These are phyloP conservation scores for Theodoxus fluviatilis DNA, from an alignment of 2,888 invertebrate species.

Conservation along the genomic window DNA sequence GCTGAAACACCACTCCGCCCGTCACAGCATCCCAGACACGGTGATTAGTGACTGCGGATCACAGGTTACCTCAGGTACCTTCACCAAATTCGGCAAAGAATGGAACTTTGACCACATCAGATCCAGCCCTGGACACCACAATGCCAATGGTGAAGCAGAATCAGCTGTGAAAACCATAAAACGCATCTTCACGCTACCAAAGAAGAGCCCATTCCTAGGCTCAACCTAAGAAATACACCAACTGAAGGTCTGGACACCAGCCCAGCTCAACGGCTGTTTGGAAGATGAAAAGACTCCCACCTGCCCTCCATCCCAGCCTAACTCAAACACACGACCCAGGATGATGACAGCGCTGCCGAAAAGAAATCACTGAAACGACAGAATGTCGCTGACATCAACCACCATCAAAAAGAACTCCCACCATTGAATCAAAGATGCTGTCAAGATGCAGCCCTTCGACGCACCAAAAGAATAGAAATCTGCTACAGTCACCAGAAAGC, in stretches of 20 bases:
- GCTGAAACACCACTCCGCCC: conserved; percentile 26
- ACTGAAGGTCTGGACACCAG: conserved; percentile 3
- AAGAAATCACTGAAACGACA: too few species aligned
- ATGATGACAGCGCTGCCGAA: too few species aligned
- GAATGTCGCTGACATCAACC: too few species aligned
- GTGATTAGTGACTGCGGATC: conserved; percentile 28
- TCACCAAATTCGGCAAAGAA: conserved; percentile 9
- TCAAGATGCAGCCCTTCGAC: too few species aligned
- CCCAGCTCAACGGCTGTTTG: too few species aligned
- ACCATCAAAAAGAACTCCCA: too few species aligned
- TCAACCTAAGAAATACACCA: conserved; percentile 20
- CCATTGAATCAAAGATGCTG: too few species aligned
- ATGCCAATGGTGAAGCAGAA: conserved; percentile 25
- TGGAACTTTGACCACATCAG: conserved; percentile 18
- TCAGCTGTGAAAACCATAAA: conserved; percentile 23
- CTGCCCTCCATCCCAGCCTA: too few species aligned
- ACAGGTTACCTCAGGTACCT: conserved; percentile 23
- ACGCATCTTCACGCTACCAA: neutral
- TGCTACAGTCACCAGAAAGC: too few species aligned
- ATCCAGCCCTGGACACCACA: conserved; percentile 20
- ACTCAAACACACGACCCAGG: too few species aligned
- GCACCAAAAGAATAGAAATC: too few species aligned
- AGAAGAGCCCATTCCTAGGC: conserved; percentile 15
- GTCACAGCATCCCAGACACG: conserved; percentile 25
- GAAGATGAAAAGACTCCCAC: too few species aligned